Percentiles rank a stretch among this genome's conserved stretches.
Conservation (phyloP, 2,888 invertebrate species). For the Mythimna vitellina region DNA sequence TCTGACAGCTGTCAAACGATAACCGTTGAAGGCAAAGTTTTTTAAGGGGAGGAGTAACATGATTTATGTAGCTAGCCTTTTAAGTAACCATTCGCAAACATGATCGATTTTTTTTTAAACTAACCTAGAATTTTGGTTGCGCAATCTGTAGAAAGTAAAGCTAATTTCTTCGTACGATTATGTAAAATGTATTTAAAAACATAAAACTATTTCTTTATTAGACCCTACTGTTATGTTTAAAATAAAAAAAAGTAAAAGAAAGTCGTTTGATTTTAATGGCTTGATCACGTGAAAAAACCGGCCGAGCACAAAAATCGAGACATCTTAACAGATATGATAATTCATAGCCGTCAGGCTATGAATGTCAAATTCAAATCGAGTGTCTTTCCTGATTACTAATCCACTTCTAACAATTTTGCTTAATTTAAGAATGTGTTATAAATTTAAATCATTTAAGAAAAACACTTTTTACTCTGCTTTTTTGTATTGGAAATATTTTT, state of each 20-base stretch:
- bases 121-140: slow-evolving; percentile 36
- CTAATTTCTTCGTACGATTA: slow-evolving; percentile 50
- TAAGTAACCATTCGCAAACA: slow-evolving; percentile 29
- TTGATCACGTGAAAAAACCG: slow-evolving; percentile 13
- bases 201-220: slow-evolving; percentile 16
- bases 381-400: slow-evolving; percentile 23
- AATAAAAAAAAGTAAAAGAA: slow-evolving; percentile 14
- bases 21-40: slow-evolving; percentile 6
- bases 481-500: background rate
- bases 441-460: background rate
- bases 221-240: slow-evolving; percentile 23
- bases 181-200: slow-evolving; percentile 35
- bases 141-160: slow-evolving; percentile 58
- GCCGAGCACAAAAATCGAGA: background rate
- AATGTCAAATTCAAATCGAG: background rate
- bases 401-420: background rate
- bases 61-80: slow-evolving; percentile 38
- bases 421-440: background rate
- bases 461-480: background rate
- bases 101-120: slow-evolving; percentile 23
- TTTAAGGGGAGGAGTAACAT: slow-evolving; percentile 19
- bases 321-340: slow-evolving; percentile 3
- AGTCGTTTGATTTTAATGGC: slow-evolving; percentile 21
- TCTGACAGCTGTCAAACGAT: slow-evolving; percentile 44
- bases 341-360: no score